Evolutionary conservation across 2,888 invertebrate species (phyloP), one percentile per base, ranked within the genome.

Genomic region (Temnothorax ravouxi): DNA sequence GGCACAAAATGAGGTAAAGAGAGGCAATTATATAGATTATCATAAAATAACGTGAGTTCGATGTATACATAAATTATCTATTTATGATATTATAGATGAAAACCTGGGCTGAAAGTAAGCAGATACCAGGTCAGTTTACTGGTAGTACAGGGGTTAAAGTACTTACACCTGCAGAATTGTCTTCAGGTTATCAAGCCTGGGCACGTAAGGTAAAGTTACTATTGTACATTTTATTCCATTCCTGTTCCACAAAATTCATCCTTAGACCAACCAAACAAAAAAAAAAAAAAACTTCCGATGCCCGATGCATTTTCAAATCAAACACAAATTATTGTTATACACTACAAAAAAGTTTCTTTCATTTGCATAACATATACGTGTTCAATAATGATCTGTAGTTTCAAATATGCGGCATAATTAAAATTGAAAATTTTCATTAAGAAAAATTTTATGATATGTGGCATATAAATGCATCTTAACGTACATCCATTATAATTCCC

Each of bases 111-210:
- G 96, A 96, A 90, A 97, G 97, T 82, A 97, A 97, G 94, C 97
- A 97, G 94, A 96, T 96, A 94, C 97, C 98, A 44, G 99, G 99
- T 21, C 98, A 98, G 95, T 99, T 99, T 95, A 98, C 98, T 52
- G 99, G 99, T 34, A 97, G 97, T 83, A 99, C 99, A 0, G 98
- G 99, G 74, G 98, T 97, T 29, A 97, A 97, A 93, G 97, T 99
- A 86, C 95, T 99, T 88, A 97, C 98, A 21, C 97, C 97, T 76
- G 97, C 97, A 85, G 98, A 99, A 95, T 95, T 99, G 44, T 97
- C 97, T 82, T 96, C 97, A 92, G 98, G 98, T 82, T 97, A 97
- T 86, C 99, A 99, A 95, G 98, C 99, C 0, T 99, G 99, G 99
- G 98, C 98, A 29, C 98, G 97, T 94, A 98, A 97, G 97, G 97